Base-by-base conservation (phyloP, 2,797 vertebrate species). In the Coranthus polyacanthus region DNA sequence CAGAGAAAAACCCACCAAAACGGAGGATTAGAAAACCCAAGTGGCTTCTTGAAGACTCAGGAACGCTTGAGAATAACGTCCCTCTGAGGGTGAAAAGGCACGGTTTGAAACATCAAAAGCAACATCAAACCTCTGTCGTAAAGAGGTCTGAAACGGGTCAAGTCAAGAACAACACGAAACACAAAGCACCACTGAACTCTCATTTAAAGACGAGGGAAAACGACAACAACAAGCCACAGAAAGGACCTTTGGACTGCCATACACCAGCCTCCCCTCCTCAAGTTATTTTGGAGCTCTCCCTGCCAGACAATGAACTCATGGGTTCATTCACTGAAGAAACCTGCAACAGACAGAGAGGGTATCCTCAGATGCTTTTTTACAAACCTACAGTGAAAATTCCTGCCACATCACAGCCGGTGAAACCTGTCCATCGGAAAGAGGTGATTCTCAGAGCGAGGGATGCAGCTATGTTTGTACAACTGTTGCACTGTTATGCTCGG, bases 31-130 rank as follows among this genome's bases (percentile, higher is more conserved):
- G 90, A 56, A 92, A 82, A 66, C 94, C 94, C 32, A 91, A 68
- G 57, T 95, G 94, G 94, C 92, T 94, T 41, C 51, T 94, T 61
- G 90, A 94, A 50, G 93, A 94, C 83, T 90, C 92, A 0, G 92
- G 88, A 52, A 79, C 75, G 16, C 81, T 84, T 11, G 82, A 91
- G 70, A 92, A 91, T 21, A 61, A 59, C 3, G 64, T 59, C 54
- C 72, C 78, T 5, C 46, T 79, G 3, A 89, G 77, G 49, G 79
- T 75, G 2, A 91, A 79, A 63, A 91, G 70, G 73, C 88, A 86
- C 3, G 75, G 79, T 16, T 72, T 89, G 62, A 93, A 83, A 52
- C 83, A 79, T 38, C 75, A 73, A 50, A 82, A 71, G 18, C 83
- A 74, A 13, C 72, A 70, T 38, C 63, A 15, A 0, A 55, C 83